A percentile compares a stretch with the other conserved stretches of the same genome.
Evolutionary conservation across 2,888 invertebrate genomes (phyloP).

Genomic region (Mimas tiliae): DNA sequence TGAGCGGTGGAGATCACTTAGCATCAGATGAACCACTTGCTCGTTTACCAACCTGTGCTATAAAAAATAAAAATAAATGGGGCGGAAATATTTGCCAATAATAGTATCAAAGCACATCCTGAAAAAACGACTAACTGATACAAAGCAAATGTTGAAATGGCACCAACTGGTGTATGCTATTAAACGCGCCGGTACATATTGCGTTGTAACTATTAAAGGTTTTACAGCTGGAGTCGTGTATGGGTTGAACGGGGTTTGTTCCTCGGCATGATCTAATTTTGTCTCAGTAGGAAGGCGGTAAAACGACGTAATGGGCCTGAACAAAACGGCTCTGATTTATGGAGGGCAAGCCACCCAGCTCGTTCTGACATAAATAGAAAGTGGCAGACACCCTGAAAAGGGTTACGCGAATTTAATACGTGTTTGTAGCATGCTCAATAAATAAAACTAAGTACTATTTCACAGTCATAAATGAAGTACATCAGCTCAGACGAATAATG

Average conservation of each 20-base stretch:
- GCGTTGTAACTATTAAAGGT: conserved; percentile 68
- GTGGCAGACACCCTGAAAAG: conserved; percentile 73
- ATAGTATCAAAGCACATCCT: conserved; percentile 34
- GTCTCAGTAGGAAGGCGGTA: conserved; percentile 78
- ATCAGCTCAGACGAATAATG: not conserved
- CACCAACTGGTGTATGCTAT: conserved; percentile 44
- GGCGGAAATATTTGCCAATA: not conserved
- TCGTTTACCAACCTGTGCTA: too few relatives aligned
- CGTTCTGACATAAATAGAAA: conserved; percentile 74
- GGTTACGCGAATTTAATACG: conserved; percentile 64
- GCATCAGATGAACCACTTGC: too few relatives aligned
- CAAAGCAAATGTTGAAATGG: conserved; percentile 44
- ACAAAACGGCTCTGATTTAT: conserved; percentile 80
- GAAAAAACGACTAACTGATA: conserved; percentile 38
- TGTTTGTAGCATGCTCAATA: conserved; percentile 58
- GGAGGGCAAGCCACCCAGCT: conserved; percentile 68
- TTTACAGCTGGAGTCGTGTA: conserved; percentile 73
- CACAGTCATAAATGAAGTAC: not conserved
- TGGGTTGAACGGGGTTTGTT: conserved; percentile 63
- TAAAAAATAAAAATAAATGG: too few relatives aligned
- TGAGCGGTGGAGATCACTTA: too few relatives aligned
- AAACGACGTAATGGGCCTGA: conserved; percentile 77
- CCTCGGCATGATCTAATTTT: conserved; percentile 78
- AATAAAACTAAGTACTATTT: conserved; percentile 45
- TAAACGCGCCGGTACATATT: conserved; percentile 55